Base-by-base conservation (phyloP, 2,888 invertebrate species). In the Hololepta plana region DNA sequence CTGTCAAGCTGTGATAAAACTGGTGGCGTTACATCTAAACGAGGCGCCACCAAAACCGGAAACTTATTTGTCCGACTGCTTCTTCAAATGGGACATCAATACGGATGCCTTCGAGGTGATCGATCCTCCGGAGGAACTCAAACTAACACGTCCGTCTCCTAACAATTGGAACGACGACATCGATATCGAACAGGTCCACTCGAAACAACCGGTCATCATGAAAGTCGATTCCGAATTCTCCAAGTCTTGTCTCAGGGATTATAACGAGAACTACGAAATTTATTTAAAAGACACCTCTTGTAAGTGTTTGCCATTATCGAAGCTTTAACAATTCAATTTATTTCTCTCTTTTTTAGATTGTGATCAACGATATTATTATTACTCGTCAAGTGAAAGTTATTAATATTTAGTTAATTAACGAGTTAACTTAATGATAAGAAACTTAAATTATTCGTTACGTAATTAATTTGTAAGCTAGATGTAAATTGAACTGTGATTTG, bases 321-420 rank as follows among this genome's bases (percentile, higher is more conserved):
- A 24, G 4, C 4, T 24, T 4, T 24, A 14, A 3, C 24, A n/a
- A 7, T n/a, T 24, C 2, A n/a, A 8, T 25, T 16, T 2, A 3
- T 6, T 27, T 23, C 2, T 23, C 20, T 24, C 14, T n/a, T n/a
- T 24, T 27, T 17, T 24, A 30, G 30, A 24, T 30, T 24, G 27
- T 10, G 9, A 8, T 20, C 12, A 6, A n/a, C 12, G 4, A 11
- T 7, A 5, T 20, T 11, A 20, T 11, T 20, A 20, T 12, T 20
- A 10, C 21, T 20, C 12, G 21, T 10, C 12, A 11, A 20, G 21
- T 20, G 21, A 20, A 16, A 82, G 85, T n/a, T n/a, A n/a, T n/a
- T n/a, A n/a, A n/a, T n/a, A n/a, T n/a, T n/a, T n/a, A n/a, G n/a
- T n/a, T n/a, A n/a, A n/a, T n/a, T n/a, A n/a, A n/a, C n/a, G n/a